Conservation (phyloP, 2,888 invertebrate genomes). For the Leptarthrus brevirostris region DNA sequence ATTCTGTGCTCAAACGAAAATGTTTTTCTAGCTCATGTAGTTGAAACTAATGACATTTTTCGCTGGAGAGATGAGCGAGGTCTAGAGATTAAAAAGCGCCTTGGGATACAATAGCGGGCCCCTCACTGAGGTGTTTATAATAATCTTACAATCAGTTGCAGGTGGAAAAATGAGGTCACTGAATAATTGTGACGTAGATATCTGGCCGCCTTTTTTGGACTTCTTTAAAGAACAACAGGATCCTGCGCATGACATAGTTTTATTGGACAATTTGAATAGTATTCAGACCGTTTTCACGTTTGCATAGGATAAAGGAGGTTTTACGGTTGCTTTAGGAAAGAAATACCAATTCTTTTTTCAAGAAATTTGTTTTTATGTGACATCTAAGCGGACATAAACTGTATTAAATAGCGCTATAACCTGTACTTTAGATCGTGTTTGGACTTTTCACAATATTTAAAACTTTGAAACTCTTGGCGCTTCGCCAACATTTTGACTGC, state of each 20-base stretch:
- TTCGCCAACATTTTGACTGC: too few species aligned
- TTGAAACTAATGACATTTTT: slow-evolving; percentile 43
- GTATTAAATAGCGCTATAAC: too few species aligned
- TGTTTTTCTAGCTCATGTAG: slow-evolving; percentile 45
- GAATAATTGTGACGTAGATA: not conserved
- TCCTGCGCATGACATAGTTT: not conserved
- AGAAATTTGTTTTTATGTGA: too few species aligned
- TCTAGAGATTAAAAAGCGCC: slow-evolving; percentile 3
- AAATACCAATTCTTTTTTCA: too few species aligned
- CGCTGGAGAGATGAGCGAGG: slow-evolving; percentile 8
- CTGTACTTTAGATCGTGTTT: too few species aligned
- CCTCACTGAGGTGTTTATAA: slow-evolving; percentile 19
- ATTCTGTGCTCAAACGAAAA: slow-evolving; percentile 39
- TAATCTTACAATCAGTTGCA: slow-evolving; percentile 38
- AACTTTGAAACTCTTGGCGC: too few species aligned
- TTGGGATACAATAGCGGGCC: slow-evolving; percentile 10
- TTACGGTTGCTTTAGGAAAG: too few species aligned
- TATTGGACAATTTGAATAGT: not conserved
- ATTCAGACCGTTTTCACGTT: too few species aligned
- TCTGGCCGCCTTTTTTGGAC: slow-evolving; percentile 6
- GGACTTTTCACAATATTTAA: too few species aligned
- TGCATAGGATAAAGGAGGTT: too few species aligned
- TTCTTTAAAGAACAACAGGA: not conserved
- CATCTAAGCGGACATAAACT: too few species aligned
- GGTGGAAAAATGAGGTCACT: slow-evolving; percentile 13